A percentile compares a stretch with the other conserved stretches of the same genome.
Conservation (phyloP, 2,888 invertebrate genomes). For the Drosophila longiperda region DNA sequence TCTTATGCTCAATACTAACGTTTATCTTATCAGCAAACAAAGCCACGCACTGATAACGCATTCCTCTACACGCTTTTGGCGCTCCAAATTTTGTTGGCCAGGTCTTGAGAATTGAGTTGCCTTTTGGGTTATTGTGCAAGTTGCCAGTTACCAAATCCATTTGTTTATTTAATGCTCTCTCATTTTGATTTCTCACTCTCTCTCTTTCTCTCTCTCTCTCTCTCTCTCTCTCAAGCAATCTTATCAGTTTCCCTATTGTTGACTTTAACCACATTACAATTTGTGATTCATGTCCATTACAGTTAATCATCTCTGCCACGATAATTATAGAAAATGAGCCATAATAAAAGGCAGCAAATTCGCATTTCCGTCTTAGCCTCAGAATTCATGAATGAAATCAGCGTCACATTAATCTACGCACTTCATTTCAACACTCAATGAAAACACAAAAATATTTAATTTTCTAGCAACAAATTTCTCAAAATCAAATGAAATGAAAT, state of each 20-base stretch:
- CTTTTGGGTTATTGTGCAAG: constrained; percentile 60
- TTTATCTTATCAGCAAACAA: constrained; percentile 57
- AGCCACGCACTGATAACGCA: constrained; percentile 67
- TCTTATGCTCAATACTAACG: constrained; percentile 48
- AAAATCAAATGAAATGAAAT: background rate
- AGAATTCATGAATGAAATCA: constrained; percentile 63
- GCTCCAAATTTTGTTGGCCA: constrained; percentile 48
- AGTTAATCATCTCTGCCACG: constrained; percentile 59
- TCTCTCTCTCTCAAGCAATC: background rate
- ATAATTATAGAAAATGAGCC: constrained; percentile 74
- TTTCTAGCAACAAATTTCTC: background rate
- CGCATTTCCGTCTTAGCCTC: constrained; percentile 56
- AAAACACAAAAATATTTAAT: constrained; percentile 35
- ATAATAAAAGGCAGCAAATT: constrained; percentile 35
- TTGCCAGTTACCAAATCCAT: constrained; percentile 50
- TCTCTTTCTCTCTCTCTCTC: background rate
- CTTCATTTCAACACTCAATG: constrained; percentile 55
- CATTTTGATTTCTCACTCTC: background rate
- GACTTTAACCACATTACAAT: constrained; percentile 49
- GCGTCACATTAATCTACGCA: constrained; percentile 16
- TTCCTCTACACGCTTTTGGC: constrained; percentile 43
- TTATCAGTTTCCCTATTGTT: constrained; percentile 36
- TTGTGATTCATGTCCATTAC: constrained; percentile 72
- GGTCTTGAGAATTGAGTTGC: constrained; percentile 18
- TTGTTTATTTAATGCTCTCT: constrained; percentile 55